Base-by-base conservation (phyloP, 2,888 invertebrate genomes). In the Philopedon plagiatum region DNA sequence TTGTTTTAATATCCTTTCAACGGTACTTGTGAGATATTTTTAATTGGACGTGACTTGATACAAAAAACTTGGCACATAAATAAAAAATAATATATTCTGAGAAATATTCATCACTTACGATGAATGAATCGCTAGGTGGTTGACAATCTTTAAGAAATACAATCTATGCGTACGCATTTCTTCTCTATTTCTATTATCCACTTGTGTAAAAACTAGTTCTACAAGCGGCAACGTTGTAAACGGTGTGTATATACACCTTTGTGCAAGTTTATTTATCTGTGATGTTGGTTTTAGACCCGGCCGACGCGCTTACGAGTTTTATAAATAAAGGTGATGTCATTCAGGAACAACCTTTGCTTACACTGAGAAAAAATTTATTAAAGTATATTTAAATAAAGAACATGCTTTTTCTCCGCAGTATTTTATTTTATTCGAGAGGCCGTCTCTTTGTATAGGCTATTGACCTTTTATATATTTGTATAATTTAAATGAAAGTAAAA, bases 301-400 rank as follows among this genome's bases (percentile, higher is more conserved):
- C 60, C 54, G 64, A 54, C 58, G 61, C 57, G 64, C 58, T 63
- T 61, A 54, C 26, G 44, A 34, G 37, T 54, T 71, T 66, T 71
- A 71, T 71, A 71, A 71, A 71, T 71, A 71, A 61, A 71, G 54
- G 51, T 71, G 71, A 71, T 71, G 71, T 63, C 57, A 62, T 34
- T 21, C 57, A 56, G 37, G 63, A 63, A 54, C 51, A 54, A 54
- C 51, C 51, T 54, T 51, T 18, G 19, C 26, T 7, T 70, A 70
- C 70, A 70, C 70, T 29, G 63, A 63, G 32, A 70, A 57, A 63
- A 61, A 26, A 41, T 13, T n/a, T n/a, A n/a, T n/a, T n/a, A 19
- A 39, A 39, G 39, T 15, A 15, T 15, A 39, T 39, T 39, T 39
- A 15, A 19, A 56, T 32, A 19, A 2, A 8, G 58, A 58, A 34